Conservation (phyloP, 2,888 invertebrate species). For the Pterostichus niger region DNA sequence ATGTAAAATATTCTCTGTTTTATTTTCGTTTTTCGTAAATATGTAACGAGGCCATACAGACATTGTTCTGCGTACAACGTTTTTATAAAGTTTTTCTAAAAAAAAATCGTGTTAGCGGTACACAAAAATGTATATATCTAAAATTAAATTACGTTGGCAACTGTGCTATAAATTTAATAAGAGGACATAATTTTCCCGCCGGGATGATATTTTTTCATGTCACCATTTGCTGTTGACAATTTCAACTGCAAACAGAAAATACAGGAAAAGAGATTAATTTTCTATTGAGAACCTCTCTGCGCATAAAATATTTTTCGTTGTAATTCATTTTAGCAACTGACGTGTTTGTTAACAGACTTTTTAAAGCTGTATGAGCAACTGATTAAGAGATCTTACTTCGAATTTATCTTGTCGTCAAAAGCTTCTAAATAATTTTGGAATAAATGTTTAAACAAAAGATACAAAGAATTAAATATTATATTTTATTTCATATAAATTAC, state of each 20-base stretch:
- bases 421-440: no score
- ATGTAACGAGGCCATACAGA: no score
- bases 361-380: no score
- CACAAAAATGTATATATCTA: constrained; percentile 46
- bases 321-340: constrained; percentile 17
- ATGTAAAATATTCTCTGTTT: no score
- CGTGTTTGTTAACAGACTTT: neutral
- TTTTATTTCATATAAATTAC: no score
- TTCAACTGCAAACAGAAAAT: constrained; percentile 51
- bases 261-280: constrained; percentile 45
- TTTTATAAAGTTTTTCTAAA: no score
- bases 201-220: constrained; percentile 37
- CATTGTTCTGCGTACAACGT: no score
- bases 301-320: constrained; percentile 3
- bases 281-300: constrained; percentile 21
- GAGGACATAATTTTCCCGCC: constrained; percentile 58
- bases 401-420: no score
- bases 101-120: constrained; percentile 21
- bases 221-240: constrained; percentile 55
- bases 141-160: constrained; percentile 57
- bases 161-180: constrained; percentile 62
- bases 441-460: no score
- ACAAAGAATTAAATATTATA: no score
- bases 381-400: no score
- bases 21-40: no score